Percentiles rank a stretch among this genome's conserved stretches.
Conservation (phyloP, 2,797 vertebrate genomes). For the Alectoris magna region DNA sequence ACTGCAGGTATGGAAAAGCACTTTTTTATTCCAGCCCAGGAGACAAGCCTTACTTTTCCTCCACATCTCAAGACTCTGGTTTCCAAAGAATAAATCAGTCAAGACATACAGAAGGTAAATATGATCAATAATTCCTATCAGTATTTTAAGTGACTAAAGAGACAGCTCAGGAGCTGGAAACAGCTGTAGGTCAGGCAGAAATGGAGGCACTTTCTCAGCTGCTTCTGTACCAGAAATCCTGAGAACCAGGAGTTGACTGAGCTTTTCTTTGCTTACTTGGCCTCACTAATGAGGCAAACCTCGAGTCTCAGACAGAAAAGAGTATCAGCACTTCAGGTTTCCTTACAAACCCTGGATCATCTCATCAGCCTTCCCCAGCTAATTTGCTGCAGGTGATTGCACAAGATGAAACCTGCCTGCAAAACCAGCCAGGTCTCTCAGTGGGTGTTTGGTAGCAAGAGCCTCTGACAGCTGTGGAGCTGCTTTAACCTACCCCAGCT, state of each 20-base stretch:
- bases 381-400: neutral
- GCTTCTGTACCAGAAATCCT: neutral
- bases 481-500: neutral
- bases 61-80: neutral
- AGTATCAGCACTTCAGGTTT: neutral
- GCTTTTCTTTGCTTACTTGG: neutral
- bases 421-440: neutral
- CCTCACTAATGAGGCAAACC: neutral
- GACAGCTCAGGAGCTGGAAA: neutral
- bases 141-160: constrained; percentile 28
- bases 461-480: neutral
- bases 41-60: neutral
- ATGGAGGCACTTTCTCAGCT: neutral
- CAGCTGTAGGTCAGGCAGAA: neutral
- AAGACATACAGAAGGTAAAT: constrained; percentile 29
- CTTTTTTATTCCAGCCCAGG: neutral
- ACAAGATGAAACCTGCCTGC: neutral
- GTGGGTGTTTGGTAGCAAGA: neutral
- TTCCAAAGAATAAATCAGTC: constrained; percentile 32
- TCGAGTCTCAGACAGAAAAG: neutral
- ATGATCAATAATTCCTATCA: constrained; percentile 38
- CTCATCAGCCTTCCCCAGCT: neutral
- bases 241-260: neutral
- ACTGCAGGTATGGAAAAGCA: neutral
- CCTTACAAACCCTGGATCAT: neutral